These are phyloP conservation scores for Trichoplusia ni DNA, from an alignment of 1,140 invertebrate species.

Conservation along the genomic window DNA sequence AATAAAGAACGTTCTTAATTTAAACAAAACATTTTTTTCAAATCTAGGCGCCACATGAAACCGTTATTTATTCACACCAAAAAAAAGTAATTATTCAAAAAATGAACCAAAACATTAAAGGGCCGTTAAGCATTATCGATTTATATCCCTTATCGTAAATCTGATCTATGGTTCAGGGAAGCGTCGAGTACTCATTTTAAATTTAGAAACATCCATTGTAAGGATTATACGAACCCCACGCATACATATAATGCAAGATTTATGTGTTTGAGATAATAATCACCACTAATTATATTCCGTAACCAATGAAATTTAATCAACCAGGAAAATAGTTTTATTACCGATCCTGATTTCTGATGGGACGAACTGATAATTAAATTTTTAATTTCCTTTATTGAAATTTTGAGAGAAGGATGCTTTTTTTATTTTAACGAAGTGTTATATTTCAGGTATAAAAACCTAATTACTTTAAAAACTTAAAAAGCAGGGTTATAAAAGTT, in stretches of 20 bases:
- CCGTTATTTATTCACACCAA: not conserved
- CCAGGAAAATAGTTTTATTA: slow-evolving; percentile 43
- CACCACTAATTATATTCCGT: slow-evolving; percentile 54
- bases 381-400: slow-evolving; percentile 20
- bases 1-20: not conserved
- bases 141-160: slow-evolving; percentile 5
- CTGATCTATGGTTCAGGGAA: slow-evolving; percentile 1
- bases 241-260: slow-evolving; percentile 41
- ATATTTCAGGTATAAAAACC: too few species aligned
- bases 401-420: not conserved
- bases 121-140: slow-evolving; percentile 3
- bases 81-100: not conserved
- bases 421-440: not conserved
- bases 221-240: slow-evolving; percentile 23
- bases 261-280: slow-evolving; percentile 50
- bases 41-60: not conserved
- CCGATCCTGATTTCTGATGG: slow-evolving; percentile 45
- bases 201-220: slow-evolving; percentile 27
- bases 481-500: too few species aligned
- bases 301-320: slow-evolving; percentile 64
- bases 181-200: not conserved
- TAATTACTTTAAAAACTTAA: too few species aligned
- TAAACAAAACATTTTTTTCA: not conserved
- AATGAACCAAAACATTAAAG: not conserved
- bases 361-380: slow-evolving; percentile 33